Conservation (phyloP, 2,888 invertebrate species). For the Scaptomyza cyrtandrae region DNA sequence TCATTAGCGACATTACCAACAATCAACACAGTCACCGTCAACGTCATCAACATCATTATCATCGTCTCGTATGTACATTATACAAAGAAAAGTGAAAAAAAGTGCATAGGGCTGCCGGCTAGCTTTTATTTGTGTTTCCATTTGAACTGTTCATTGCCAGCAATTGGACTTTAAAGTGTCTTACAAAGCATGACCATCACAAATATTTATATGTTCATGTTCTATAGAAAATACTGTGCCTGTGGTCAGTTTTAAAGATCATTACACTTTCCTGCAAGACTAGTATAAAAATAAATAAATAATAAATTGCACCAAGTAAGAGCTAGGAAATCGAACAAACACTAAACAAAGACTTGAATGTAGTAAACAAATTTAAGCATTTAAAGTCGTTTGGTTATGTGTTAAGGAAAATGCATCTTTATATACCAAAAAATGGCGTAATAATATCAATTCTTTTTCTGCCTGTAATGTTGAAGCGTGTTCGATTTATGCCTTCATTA, state of each 20-base stretch:
- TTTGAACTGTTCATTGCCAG: conserved; percentile 72
- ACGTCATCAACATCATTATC: conserved; percentile 20
- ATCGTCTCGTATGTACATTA: conserved; percentile 15
- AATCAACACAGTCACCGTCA: conserved; percentile 25
- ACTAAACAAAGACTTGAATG: background rate
- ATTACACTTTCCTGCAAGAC: conserved; percentile 27
- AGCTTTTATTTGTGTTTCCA: conserved; percentile 44
- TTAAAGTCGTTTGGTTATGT: background rate
- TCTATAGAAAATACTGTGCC: conserved; percentile 5
- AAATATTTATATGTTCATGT: conserved; percentile 34
- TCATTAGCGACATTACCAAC: conserved; percentile 58
- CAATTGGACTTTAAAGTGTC: conserved; percentile 50
- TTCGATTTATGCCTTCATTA: background rate
- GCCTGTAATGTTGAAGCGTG: conserved; percentile 3
- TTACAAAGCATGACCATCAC: conserved; percentile 38
- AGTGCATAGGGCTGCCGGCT: conserved; percentile 6
- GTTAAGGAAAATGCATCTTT: no score
- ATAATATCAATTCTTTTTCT: no score
- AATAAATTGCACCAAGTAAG: background rate
- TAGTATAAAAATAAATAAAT: no score
- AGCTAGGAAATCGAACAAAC: background rate
- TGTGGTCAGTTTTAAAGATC: conserved; percentile 25
- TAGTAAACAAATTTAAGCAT: background rate
- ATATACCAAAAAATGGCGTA: background rate
- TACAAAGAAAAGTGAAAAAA: conserved; percentile 64